These are phyloP conservation scores for Drosophila setosimentum DNA, from an alignment of 2,888 invertebrate species.

Conservation along the genomic window DNA sequence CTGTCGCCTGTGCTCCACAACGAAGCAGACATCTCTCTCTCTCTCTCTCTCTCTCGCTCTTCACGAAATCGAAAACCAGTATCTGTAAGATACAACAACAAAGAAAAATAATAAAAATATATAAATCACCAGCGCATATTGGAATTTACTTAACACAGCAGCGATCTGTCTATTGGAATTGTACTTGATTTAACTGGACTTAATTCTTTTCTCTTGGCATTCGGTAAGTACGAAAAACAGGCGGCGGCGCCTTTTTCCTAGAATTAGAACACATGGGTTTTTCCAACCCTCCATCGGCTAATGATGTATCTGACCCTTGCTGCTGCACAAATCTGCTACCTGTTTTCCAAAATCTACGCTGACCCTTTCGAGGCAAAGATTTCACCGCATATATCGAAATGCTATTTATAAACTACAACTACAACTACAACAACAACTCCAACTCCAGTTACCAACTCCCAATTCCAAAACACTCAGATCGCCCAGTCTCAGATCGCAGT, in stretches of 20 bases:
- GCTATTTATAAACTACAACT: constrained; percentile 68
- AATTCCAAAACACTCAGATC: constrained; percentile 24
- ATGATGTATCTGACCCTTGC: constrained; percentile 56
- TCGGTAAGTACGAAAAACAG: constrained; percentile 47
- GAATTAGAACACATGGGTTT: constrained; percentile 33
- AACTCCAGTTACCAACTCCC: constrained; percentile 10
- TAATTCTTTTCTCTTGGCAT: constrained; percentile 18
- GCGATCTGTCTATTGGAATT: constrained; percentile 66
- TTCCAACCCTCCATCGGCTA: constrained; percentile 64
- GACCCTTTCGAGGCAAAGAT: constrained; percentile 36
- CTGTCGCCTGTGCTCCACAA: constrained; percentile 48
- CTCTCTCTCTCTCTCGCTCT: constrained; percentile 40
- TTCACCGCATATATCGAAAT: constrained; percentile 71
- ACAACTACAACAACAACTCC: constrained; percentile 5
- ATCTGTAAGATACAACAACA: constrained; percentile 74
- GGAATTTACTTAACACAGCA: constrained; percentile 68
- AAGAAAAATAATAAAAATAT: background rate
- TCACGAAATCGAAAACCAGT: constrained; percentile 76
- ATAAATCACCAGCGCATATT: constrained; percentile 67
- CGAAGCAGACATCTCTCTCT: constrained; percentile 17
- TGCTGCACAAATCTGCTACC: constrained; percentile 57
- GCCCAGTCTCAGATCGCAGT: constrained; percentile 23
- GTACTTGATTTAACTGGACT: constrained; percentile 20
- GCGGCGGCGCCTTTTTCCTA: constrained; percentile 47
- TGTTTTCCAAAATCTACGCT: constrained; percentile 36